Evolutionary conservation across 2,113 vertebrate species (phyloP).

Genomic region (Rhinoderma darwinii): DNA sequence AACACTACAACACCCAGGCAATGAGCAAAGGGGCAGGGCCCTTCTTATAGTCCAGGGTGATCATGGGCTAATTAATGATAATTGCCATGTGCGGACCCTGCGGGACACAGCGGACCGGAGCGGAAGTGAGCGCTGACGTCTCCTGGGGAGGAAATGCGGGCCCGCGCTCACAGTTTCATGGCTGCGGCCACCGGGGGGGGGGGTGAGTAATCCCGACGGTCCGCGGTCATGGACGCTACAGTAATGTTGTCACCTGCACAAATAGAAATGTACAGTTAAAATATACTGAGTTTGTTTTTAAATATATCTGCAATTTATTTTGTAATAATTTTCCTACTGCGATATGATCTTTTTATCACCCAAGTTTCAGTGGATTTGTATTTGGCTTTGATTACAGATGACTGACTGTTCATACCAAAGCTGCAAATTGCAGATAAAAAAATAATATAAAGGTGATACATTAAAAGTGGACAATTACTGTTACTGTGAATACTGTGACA

Average conservation of each 20-base stretch:
- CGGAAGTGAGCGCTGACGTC: too few species aligned
- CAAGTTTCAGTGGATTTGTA: constrained; percentile 21
- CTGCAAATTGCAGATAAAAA: constrained; percentile 31
- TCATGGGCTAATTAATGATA: too few species aligned
- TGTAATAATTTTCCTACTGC: constrained; percentile 9
- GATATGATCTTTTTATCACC: not conserved
- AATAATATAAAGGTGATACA: constrained; percentile 16
- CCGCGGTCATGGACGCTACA: too few species aligned
- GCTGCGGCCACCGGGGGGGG: too few species aligned
- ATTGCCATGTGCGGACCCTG: too few species aligned
- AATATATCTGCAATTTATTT: constrained; percentile 5
- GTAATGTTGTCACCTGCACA: not conserved
- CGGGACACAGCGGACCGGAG: too few species aligned
- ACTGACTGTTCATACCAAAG: constrained; percentile 18
- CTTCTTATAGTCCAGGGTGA: too few species aligned
- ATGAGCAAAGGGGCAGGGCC: too few species aligned
- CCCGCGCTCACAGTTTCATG: too few species aligned
- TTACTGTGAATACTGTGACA: constrained; percentile 18
- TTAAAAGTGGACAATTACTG: constrained; percentile 14
- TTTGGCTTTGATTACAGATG: constrained; percentile 14
- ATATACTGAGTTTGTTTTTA: not conserved
- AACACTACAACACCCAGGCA: too few species aligned
- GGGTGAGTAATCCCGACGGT: too few species aligned
- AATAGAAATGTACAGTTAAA: not conserved
- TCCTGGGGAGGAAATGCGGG: too few species aligned